Percentiles rank a stretch among this genome's conserved stretches.
Evolutionary conservation across 2,113 vertebrate genomes (phyloP).

Genomic region (Catharus fuscescens): DNA sequence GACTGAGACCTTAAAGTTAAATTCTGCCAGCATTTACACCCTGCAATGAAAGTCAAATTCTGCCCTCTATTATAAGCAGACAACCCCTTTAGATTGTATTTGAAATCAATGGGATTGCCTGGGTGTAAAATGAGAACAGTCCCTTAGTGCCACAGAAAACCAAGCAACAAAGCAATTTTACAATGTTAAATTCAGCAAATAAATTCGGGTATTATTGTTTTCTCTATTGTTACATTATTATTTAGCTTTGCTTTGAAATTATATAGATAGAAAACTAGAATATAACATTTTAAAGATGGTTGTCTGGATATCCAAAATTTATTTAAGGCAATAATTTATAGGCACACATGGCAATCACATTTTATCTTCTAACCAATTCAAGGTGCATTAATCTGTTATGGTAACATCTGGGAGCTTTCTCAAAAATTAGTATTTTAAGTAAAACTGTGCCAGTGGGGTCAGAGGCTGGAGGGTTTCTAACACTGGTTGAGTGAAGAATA

Average conservation of each 20-base stretch:
- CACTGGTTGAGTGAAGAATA: background rate
- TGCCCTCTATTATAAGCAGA: constrained; percentile 67
- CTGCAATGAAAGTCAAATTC: constrained; percentile 64
- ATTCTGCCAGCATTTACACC: constrained; percentile 49
- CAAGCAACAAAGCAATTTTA: constrained; percentile 54
- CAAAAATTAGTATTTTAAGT: constrained; percentile 58
- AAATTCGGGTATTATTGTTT: constrained; percentile 46
- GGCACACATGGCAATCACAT: background rate
- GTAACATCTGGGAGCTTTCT: constrained; percentile 12
- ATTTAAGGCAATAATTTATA: constrained; percentile 40
- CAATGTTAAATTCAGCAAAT: constrained; percentile 32
- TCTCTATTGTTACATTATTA: constrained; percentile 27
- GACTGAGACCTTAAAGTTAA: constrained; percentile 49
- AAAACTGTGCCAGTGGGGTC: constrained; percentile 13
- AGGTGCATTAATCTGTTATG: background rate
- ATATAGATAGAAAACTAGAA: background rate
- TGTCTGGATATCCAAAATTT: constrained; percentile 26
- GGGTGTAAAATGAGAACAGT: constrained; percentile 59
- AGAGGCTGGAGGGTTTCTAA: background rate
- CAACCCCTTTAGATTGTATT: constrained; percentile 61
- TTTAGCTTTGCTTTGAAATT: constrained; percentile 40
- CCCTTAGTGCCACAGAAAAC: constrained; percentile 51
- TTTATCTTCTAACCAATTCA: constrained; percentile 42
- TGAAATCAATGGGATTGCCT: constrained; percentile 62
- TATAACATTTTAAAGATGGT: constrained; percentile 22